Evolutionary conservation across 2,113 vertebrate species (phyloP), one percentile per base, ranked within the genome.

Genomic region (Perognathus longimembris): DNA sequence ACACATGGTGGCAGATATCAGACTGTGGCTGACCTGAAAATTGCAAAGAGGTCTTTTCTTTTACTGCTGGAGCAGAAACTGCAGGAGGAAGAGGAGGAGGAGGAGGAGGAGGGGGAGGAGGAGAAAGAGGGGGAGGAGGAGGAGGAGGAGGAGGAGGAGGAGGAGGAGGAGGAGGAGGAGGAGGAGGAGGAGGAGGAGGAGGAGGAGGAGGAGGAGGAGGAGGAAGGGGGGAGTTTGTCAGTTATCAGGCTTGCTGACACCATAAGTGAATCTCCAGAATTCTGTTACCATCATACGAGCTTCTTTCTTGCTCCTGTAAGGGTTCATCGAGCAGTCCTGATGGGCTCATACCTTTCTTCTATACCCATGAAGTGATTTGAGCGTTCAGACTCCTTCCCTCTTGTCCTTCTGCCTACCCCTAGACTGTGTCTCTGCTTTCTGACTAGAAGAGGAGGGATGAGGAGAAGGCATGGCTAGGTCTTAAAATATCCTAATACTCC

Each of bases 81-180:
- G 2, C 6, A 28, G 7, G 20, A 7, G 22, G 12, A 18, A 32
- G 24, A 0, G 12, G 1, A 4, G 0, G 34, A 54, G 50, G 50
- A 54, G 50, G 9, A 54, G 50, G 1, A 4, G 0, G 34, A 54
- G 50, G 50, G 17, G 50, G 9, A 54, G 22, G n/a, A 67, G 38
- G 54, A 21, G 30, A 17, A 61, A 64, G 1, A 28, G 7, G 20
- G 9, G 22, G 12, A 18, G 34, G 24, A 0, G 12, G 1, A 4
- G 0, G 34, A 54, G 50, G 50, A 54, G 50, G 9, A 54, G 50
- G n/a, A 28, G 7, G 20, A 7, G 22, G 12, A 18, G 34, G 24
- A 0, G 12, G 1, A 4, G 0, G 34, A 54, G 50, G 50, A 54
- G 50, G 9, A 54, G 50, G n/a, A 28, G 7, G 20, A 7, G 22